A percentile compares a stretch with the other conserved stretches of the same genome.
Evolutionary conservation across 2,888 invertebrate genomes (phyloP).

Genomic region (Drosophila helvetica): DNA sequence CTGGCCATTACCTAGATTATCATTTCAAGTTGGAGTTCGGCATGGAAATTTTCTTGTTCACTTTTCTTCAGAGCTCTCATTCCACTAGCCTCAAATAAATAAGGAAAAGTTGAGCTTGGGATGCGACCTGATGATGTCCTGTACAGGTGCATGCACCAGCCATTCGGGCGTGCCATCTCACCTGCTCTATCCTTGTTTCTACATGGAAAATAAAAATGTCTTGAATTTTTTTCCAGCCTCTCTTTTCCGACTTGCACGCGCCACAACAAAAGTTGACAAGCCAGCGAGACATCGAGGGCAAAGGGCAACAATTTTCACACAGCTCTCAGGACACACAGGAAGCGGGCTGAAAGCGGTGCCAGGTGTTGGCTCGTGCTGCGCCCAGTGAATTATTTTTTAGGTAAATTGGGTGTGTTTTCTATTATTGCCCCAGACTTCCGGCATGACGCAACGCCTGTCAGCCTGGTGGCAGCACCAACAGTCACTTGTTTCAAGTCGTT

Average conservation of each 20-base stretch:
- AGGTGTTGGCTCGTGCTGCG: conserved; percentile 55
- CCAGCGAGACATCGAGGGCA: conserved; percentile 43
- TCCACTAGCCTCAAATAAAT: conserved; percentile 28
- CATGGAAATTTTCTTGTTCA: conserved; percentile 54
- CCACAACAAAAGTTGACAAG: conserved; percentile 68
- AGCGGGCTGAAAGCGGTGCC: conserved; percentile 26
- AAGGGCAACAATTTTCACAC: conserved; percentile 59
- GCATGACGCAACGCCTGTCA: conserved; percentile 69
- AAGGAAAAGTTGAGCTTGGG: neutral
- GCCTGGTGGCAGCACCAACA: conserved; percentile 29
- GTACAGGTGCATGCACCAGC: too few relatives aligned
- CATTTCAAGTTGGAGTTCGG: conserved; percentile 63
- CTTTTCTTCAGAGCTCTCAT: neutral
- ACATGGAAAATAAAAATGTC: conserved; percentile 28
- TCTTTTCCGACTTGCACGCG: conserved; percentile 58
- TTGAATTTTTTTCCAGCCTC: conserved; percentile 21
- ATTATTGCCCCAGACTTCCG: conserved; percentile 78
- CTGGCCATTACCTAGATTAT: conserved; percentile 74
- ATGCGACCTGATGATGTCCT: conserved; percentile 19
- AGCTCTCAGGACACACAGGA: conserved; percentile 41
- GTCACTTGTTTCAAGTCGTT: conserved; percentile 69
- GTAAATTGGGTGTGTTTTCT: conserved; percentile 77
- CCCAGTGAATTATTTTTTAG: conserved; percentile 69
- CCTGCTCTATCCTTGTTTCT: neutral
- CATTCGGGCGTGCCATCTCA: conserved; percentile 5